Evolutionary conservation across 2,888 invertebrate species (phyloP).

Genomic region (Sesia apiformis): DNA sequence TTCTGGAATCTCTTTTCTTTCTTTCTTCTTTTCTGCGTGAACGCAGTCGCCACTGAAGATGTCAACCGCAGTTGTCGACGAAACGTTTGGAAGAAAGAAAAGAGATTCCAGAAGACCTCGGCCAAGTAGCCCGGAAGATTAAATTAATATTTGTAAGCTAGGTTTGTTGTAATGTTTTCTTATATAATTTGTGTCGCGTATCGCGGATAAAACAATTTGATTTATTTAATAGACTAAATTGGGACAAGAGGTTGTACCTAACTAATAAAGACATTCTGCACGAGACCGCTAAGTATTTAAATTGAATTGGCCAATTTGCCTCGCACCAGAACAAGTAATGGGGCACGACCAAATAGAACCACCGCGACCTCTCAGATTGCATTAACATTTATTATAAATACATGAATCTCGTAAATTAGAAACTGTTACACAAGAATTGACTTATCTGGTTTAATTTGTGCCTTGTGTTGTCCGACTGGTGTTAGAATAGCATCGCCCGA

Average conservation of each 20-base stretch:
- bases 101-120: too few relatives aligned
- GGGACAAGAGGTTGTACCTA: not conserved
- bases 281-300: not conserved
- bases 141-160: too few relatives aligned
- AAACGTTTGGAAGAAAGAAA: too few relatives aligned
- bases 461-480: too few relatives aligned
- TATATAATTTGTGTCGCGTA: not conserved
- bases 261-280: not conserved
- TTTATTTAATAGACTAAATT: not conserved
- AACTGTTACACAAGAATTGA: not conserved
- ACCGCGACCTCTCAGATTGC: not conserved
- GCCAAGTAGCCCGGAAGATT: too few relatives aligned
- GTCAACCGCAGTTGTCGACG: too few relatives aligned
- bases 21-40: too few relatives aligned
- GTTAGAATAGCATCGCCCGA: too few relatives aligned
- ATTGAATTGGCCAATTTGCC: not conserved
- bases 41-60: too few relatives aligned
- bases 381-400: not conserved
- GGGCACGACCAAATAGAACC: not conserved
- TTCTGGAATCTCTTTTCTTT: too few relatives aligned
- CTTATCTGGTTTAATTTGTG: too few relatives aligned
- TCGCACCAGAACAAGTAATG: not conserved
- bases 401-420: not conserved
- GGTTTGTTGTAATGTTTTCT: not conserved
- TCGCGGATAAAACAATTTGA: too few relatives aligned